Evolutionary conservation across 2,113 vertebrate genomes (phyloP).

Genomic region (Carassius carassius): DNA sequence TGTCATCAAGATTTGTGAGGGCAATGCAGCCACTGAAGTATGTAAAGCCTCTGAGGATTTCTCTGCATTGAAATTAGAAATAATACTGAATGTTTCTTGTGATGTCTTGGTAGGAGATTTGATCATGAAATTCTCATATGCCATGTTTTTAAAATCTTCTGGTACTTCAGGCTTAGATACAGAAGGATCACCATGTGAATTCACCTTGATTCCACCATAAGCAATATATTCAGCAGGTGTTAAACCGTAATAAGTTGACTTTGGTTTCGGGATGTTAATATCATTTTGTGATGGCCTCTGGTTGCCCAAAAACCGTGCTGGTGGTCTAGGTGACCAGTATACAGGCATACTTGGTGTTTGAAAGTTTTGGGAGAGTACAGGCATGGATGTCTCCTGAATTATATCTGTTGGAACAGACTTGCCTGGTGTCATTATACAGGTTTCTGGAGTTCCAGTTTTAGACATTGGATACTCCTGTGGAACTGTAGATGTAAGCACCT

Average conservation of each 20-base stretch:
- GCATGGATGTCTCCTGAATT: slow-evolving; percentile 45
- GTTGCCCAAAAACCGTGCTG: slow-evolving; percentile 64
- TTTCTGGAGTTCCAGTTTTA: slow-evolving; percentile 58
- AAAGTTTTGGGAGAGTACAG: slow-evolving; percentile 39
- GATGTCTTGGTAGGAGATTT: slow-evolving; percentile 35
- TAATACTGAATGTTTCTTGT: not conserved
- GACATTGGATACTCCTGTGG: slow-evolving; percentile 51
- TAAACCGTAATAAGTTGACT: slow-evolving; percentile 74
- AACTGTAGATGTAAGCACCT: slow-evolving; percentile 46
- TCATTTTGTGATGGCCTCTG: slow-evolving; percentile 61
- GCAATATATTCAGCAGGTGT: slow-evolving; percentile 72
- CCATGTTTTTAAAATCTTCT: slow-evolving; percentile 24
- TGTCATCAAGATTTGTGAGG: slow-evolving; percentile 43
- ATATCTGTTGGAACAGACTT: slow-evolving; percentile 23
- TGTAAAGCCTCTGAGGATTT: slow-evolving; percentile 15
- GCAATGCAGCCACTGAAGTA: slow-evolving; percentile 39
- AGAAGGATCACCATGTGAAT: slow-evolving; percentile 46
- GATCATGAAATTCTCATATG: slow-evolving; percentile 44
- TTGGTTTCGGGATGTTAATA: slow-evolving; percentile 63
- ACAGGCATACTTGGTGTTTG: slow-evolving; percentile 57
- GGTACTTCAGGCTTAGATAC: slow-evolving; percentile 26
- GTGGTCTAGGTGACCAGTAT: slow-evolving; percentile 65
- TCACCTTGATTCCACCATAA: slow-evolving; percentile 69
- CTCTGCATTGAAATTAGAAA: slow-evolving; percentile 19
- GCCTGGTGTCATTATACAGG: slow-evolving; percentile 19